Conservation (phyloP, 2,888 invertebrate genomes). For the Tetrapedia diversipes region DNA sequence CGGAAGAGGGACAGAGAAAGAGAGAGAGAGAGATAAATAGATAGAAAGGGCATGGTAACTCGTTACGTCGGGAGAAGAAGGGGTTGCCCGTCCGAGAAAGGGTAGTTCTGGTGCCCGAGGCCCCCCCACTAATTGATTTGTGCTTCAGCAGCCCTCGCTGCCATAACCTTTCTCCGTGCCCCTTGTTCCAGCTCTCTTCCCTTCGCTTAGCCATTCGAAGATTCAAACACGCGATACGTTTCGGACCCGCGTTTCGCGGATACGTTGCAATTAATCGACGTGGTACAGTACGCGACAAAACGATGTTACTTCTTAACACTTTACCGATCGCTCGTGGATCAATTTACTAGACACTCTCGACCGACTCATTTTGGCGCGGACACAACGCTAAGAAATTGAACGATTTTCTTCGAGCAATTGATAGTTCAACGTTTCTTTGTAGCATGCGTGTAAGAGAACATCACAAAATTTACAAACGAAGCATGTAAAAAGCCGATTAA, state of each 20-base stretch:
- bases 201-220: slow-evolving; percentile 35
- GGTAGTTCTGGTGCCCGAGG: slow-evolving; percentile 72
- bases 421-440: too few relatives aligned
- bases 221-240: slow-evolving; percentile 27
- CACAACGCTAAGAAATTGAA: too few relatives aligned
- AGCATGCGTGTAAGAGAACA: too few relatives aligned
- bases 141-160: slow-evolving; percentile 67
- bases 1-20: slow-evolving; percentile 7
- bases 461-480: too few relatives aligned
- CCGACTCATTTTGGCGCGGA: too few relatives aligned
- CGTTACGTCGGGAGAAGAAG: slow-evolving; percentile 52
- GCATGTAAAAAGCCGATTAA: too few relatives aligned
- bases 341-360: too few relatives aligned
- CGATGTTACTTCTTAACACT: too few relatives aligned
- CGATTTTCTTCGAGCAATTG: too few relatives aligned
- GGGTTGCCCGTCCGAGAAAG: slow-evolving; percentile 59
- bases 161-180: slow-evolving; percentile 55
- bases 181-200: slow-evolving; percentile 32
- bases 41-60: slow-evolving; percentile 59
- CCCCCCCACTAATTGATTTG: slow-evolving; percentile 75
- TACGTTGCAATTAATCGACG: neutral
- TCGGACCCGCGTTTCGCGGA: neutral
- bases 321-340: too few relatives aligned
- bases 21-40: slow-evolving; percentile 37
- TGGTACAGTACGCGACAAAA: too few relatives aligned